Conservation (phyloP, 2,888 invertebrate genomes). For the Salticus scenicus region DNA sequence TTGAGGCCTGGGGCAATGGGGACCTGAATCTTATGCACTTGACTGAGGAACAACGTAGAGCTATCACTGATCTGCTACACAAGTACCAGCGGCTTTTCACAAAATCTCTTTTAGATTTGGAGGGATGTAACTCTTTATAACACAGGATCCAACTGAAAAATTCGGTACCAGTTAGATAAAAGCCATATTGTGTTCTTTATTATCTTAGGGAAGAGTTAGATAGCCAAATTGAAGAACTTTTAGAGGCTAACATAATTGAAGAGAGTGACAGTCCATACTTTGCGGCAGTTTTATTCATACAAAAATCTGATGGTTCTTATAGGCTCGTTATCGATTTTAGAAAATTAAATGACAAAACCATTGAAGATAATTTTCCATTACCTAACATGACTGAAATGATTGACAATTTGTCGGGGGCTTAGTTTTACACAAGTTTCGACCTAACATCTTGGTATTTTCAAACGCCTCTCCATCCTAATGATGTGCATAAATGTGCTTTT, state of each 20-base stretch:
- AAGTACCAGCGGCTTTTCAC: too few species aligned
- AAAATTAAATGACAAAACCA: slow-evolving; percentile 20
- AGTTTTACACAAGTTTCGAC: slow-evolving; percentile 11
- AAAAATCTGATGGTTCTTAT: not conserved
- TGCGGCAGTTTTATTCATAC: not conserved
- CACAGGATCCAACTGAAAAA: too few species aligned
- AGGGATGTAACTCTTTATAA: too few species aligned
- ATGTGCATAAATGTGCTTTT: not conserved
- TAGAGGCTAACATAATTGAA: slow-evolving; percentile 9
- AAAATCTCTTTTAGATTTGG: too few species aligned
- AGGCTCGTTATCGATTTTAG: slow-evolving; percentile 11
- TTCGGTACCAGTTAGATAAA: too few species aligned
- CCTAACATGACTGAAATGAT: not conserved
- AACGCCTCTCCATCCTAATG: not conserved
- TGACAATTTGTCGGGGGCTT: too few species aligned
- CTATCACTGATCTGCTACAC: too few species aligned
- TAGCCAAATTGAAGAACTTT: not conserved
- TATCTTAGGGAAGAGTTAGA: not conserved
- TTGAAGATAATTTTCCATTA: not conserved
- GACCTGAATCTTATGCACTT: too few species aligned
- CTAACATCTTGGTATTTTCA: slow-evolving; percentile 20
- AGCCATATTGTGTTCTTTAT: not conserved
- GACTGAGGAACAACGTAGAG: too few species aligned
- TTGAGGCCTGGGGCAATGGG: too few species aligned
- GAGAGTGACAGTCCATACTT: not conserved